Conservation (phyloP, 2,888 invertebrate genomes). For the Leucophora obtusa region DNA sequence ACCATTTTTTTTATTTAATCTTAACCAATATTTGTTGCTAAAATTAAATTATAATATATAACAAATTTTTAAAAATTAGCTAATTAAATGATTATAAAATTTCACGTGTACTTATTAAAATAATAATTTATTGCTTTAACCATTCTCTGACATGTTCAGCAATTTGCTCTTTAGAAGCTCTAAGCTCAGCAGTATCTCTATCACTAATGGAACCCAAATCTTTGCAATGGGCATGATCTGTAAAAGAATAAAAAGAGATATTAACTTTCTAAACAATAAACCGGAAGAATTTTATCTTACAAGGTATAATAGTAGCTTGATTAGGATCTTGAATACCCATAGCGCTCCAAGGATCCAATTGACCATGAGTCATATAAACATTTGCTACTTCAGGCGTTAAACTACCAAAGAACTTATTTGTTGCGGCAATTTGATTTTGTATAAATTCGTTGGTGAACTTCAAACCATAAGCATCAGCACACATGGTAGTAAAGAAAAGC, state of each 20-base stretch:
- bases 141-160: constrained; percentile 73
- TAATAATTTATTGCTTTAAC: constrained; percentile 50
- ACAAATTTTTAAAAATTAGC: no score
- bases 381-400: constrained; percentile 78
- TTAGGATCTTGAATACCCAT: constrained; percentile 78
- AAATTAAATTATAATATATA: no score
- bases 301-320: constrained; percentile 72
- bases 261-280: neutral
- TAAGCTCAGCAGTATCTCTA: constrained; percentile 71
- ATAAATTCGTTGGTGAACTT: constrained; percentile 70
- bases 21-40: neutral
- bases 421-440: constrained; percentile 69
- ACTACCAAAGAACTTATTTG: constrained; percentile 80
- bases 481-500: constrained; percentile 70
- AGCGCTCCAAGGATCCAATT: constrained; percentile 81
- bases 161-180: constrained; percentile 73
- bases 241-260: constrained; percentile 19
- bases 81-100: no score
- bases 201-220: constrained; percentile 74
- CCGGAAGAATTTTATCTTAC: constrained; percentile 64
- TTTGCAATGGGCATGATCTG: constrained; percentile 75
- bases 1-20: constrained; percentile 8
- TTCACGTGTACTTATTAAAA: neutral
- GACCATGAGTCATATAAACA: constrained; percentile 80
- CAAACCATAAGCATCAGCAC: constrained; percentile 72